Conservation (phyloP, 2,888 invertebrate genomes). For the Cancer borealis region DNA sequence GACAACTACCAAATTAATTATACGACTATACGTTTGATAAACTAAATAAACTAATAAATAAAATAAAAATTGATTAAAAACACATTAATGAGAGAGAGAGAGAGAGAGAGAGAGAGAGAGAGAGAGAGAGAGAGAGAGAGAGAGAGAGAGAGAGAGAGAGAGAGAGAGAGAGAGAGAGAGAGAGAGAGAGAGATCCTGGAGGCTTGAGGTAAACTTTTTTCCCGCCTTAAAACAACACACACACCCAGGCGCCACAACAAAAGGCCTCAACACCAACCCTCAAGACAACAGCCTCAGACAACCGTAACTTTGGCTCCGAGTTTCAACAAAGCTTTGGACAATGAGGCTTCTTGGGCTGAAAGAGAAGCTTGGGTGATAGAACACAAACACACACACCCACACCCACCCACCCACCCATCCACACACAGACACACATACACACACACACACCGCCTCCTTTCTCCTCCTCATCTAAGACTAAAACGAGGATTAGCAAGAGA, state of each 20-base stretch:
- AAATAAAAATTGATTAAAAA: background rate
- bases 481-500: slow-evolving; percentile 11
- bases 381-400: background rate
- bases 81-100: background rate
- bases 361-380: background rate
- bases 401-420: background rate
- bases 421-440: too few species aligned
- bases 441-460: too few species aligned
- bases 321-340: slow-evolving; percentile 6
- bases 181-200: background rate
- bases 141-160: background rate
- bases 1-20: too few species aligned
- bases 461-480: background rate
- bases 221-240: background rate
- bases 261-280: background rate
- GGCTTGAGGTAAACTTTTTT: background rate
- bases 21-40: too few species aligned
- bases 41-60: too few species aligned
- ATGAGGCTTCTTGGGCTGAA: background rate
- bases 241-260: background rate
- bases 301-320: background rate
- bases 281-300: background rate
- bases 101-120: slow-evolving; percentile 16
- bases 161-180: background rate
- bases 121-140: slow-evolving; percentile 1